These are phyloP conservation scores for Chorisops tibialis DNA, from an alignment of 2,888 invertebrate genomes.

Conservation along the genomic window DNA sequence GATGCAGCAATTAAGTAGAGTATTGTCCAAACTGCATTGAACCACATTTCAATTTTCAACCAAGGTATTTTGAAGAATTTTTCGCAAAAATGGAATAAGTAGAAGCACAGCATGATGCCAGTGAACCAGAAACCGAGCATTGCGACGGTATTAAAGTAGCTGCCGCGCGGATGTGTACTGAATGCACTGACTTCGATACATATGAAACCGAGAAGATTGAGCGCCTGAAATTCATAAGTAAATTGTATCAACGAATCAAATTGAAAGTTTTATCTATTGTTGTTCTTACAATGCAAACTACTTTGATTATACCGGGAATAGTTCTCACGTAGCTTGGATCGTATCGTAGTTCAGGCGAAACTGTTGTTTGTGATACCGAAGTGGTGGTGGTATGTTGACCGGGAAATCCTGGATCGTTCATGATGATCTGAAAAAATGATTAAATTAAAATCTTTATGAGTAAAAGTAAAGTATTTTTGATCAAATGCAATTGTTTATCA, in stretches of 20 bases:
- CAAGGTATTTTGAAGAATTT: conserved; percentile 82
- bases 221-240: conserved; percentile 58
- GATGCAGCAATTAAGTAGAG: conserved; percentile 74
- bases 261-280: background rate
- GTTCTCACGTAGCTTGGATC: conserved; percentile 69
- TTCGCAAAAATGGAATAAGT: conserved; percentile 82
- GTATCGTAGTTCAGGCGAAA: conserved; percentile 71
- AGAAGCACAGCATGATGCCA: conserved; percentile 71
- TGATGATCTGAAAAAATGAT: conserved; percentile 37
- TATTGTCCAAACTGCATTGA: conserved; percentile 69
- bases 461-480: background rate
- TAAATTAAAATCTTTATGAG: too few species aligned
- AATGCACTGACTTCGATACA: conserved; percentile 65
- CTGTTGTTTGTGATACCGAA: conserved; percentile 63
- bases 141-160: conserved; percentile 74
- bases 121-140: conserved; percentile 86
- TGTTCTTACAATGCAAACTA: conserved; percentile 67
- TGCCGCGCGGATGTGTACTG: conserved; percentile 58
- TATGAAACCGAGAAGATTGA: conserved; percentile 75
- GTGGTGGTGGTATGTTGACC: conserved; percentile 73
- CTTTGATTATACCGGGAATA: conserved; percentile 73
- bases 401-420: conserved; percentile 68
- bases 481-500: too few species aligned
- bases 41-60: conserved; percentile 77
- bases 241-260: background rate